Evolutionary conservation across 2,888 invertebrate genomes (phyloP).

Genomic region (Ametastegia equiseti): DNA sequence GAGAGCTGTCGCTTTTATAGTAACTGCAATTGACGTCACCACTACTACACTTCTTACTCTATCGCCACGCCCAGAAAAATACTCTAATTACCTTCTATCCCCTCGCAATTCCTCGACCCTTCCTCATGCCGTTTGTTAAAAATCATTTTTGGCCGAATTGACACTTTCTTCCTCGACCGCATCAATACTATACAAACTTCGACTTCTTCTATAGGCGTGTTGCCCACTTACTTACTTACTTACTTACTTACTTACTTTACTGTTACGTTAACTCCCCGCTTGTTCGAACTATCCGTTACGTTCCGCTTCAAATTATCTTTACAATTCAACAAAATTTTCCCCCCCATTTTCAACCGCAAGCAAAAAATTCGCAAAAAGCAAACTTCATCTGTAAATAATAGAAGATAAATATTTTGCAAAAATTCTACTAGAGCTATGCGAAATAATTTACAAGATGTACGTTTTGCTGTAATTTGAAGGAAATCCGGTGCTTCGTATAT

Average conservation of each 20-base stretch:
- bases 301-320: constrained; percentile 25
- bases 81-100: constrained; percentile 58
- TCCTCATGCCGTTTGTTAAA: constrained; percentile 49
- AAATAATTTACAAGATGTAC: too few species aligned
- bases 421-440: too few species aligned
- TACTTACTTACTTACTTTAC: too few species aligned
- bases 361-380: not conserved
- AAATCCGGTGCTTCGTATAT: too few species aligned
- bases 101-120: constrained; percentile 49
- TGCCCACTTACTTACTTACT: not conserved
- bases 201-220: not conserved
- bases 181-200: not conserved
- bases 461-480: too few species aligned
- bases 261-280: constrained; percentile 13
- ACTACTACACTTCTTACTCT: constrained; percentile 39
- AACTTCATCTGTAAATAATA: not conserved
- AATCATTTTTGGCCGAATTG: constrained; percentile 29
- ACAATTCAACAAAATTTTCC: not conserved
- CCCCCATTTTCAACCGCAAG: not conserved
- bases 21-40: constrained; percentile 52
- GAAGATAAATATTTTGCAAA: too few species aligned
- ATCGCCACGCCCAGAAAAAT: constrained; percentile 58
- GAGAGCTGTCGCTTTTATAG: constrained; percentile 62
- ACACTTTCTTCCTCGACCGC: constrained; percentile 34
- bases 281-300: not conserved